Evolutionary conservation across 2,888 invertebrate genomes (phyloP), one percentile per base, ranked within the genome.

Genomic region (Morpho helenor): DNA sequence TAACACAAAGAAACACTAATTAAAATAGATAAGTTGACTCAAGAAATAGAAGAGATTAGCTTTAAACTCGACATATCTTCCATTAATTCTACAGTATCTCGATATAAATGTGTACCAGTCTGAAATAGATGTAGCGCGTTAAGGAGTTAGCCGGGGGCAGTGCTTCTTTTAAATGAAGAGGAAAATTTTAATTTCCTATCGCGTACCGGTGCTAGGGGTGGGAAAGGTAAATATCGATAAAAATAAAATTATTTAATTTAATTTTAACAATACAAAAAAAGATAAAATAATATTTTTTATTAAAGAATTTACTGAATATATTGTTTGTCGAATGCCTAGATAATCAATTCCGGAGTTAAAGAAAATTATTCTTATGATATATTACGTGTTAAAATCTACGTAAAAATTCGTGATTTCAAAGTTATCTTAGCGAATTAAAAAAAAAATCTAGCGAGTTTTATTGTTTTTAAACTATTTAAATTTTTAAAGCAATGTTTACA

Each of bases 141-240:
- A 89, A 87, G 87, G 84, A 87, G 84, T 83, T 87, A 81, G 85
- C 89, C 89, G 49, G 68, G 66, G 87, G 89, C 87, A 70, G 74
- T 79, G 84, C 83, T 87, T 87, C 88, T 89, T 89, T 89, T 88
- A 89, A 89, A 89, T 89, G 88, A 87, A 87, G 87, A 88, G 89
- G 89, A 89, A 89, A 88, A 89, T 90, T 90, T 89, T 89, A 89
- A 90, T 89, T 90, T 90, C 90, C 90, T 89, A 88, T 90, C 89
- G 88, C 82, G 86, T 79, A 82, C 78, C 74, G 64, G 63, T 65
- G 47, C 49, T 80, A 87, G 85, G 62, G 87, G 68, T 72, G 85
- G 56, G 65, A n/a, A 40, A 22, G 4, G 6, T 8, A 40, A 42
- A 31, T 40, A 45, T 63, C 59, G 61, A 59, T 56, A 56, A 41